Evolutionary conservation across 2,113 vertebrate genomes (phyloP).

Genomic region (Pollimyrus isidori): DNA sequence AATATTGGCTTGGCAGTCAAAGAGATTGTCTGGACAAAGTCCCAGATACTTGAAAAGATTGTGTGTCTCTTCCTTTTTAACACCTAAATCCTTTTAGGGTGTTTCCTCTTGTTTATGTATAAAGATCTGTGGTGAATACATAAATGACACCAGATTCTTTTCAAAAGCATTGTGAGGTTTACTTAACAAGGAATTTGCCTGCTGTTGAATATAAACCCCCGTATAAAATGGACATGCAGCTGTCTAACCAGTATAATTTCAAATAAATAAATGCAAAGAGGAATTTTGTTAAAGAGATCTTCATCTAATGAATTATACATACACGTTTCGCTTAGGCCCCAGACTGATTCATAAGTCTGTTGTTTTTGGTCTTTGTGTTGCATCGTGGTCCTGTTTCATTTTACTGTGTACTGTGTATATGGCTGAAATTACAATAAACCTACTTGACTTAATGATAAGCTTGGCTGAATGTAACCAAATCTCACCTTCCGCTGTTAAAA

Average conservation of each 20-base stretch:
- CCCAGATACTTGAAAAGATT: background rate
- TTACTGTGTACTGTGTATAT: background rate
- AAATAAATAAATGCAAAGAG: background rate
- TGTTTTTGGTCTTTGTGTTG: background rate
- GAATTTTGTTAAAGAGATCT: background rate
- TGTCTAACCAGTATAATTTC: background rate
- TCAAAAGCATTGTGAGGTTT: background rate
- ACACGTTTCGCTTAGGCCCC: background rate
- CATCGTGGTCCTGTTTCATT: background rate
- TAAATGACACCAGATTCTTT: background rate
- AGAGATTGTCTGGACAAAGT: background rate
- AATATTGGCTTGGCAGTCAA: background rate
- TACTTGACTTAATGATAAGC: background rate
- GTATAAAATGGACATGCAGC: background rate
- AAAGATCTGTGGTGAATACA: background rate
- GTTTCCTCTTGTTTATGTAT: background rate
- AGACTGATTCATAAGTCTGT: background rate
- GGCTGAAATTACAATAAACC: background rate
- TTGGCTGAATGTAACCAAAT: background rate
- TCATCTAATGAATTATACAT: background rate
- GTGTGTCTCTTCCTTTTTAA: background rate
- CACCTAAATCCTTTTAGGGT: background rate
- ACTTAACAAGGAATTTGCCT: background rate
- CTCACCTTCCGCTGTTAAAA: background rate
- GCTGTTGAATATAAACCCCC: background rate